Evolutionary conservation across 1,140 invertebrate species (phyloP).

Genomic region (Coenobita brevimanus): DNA sequence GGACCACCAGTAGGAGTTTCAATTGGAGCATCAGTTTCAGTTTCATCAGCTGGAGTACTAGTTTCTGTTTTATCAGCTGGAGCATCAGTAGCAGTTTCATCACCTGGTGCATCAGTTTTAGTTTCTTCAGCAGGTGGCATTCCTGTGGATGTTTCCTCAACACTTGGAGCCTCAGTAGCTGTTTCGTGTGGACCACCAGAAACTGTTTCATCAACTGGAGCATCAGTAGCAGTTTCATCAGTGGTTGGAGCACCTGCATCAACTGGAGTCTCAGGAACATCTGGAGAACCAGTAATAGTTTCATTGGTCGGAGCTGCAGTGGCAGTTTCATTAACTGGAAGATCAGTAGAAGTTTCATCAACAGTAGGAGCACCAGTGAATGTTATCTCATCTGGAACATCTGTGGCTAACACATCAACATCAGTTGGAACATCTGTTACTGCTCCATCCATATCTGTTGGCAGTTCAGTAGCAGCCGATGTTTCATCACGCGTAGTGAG

Average conservation of each 20-base stretch:
- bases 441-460: neutral
- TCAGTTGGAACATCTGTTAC: neutral
- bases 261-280: neutral
- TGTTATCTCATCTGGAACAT: neutral
- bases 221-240: neutral
- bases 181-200: neutral
- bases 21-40: neutral
- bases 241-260: neutral
- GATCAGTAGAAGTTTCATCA: neutral
- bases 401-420: neutral
- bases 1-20: neutral
- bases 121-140: neutral
- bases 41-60: neutral
- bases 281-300: neutral
- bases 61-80: neutral
- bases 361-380: neutral
- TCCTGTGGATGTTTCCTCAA: neutral
- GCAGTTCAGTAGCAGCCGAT: neutral
- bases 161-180: neutral
- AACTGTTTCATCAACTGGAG: neutral
- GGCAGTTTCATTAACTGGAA: neutral
- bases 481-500: neutral
- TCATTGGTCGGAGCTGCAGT: conserved; percentile 2
- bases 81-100: neutral
- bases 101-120: neutral